Evolutionary conservation across 1,140 invertebrate genomes (phyloP).

Genomic region (Trichonephila clavipes): DNA sequence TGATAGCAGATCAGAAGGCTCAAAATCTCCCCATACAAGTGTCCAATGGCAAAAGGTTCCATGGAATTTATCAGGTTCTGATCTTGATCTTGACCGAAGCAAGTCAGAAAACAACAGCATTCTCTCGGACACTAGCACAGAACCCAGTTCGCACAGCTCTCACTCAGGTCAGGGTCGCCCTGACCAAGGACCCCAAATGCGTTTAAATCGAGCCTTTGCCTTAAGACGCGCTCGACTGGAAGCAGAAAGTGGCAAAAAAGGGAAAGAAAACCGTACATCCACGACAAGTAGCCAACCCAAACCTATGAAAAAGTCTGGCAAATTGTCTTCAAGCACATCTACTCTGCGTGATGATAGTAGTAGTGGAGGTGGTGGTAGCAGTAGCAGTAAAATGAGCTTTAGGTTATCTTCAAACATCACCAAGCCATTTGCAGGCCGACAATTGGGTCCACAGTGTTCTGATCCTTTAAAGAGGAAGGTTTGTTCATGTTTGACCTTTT

Average conservation of each 20-base stretch:
- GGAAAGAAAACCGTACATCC: slow-evolving; percentile 67
- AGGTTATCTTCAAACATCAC: slow-evolving; percentile 35
- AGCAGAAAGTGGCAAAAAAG: slow-evolving; percentile 76
- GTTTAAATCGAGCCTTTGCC: slow-evolving; percentile 82
- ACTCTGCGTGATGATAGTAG: slow-evolving; percentile 52
- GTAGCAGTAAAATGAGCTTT: slow-evolving; percentile 53
- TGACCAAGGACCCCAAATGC: slow-evolving; percentile 78
- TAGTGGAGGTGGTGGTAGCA: slow-evolving; percentile 55
- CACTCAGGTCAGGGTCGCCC: slow-evolving; percentile 53
- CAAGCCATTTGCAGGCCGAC: slow-evolving; percentile 48
- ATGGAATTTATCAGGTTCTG: slow-evolving; percentile 74
- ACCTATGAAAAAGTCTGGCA: slow-evolving; percentile 80
- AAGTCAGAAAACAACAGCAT: slow-evolving; percentile 73
- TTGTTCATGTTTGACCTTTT: neutral
- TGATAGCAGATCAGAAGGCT: slow-evolving; percentile 70
- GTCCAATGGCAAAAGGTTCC: slow-evolving; percentile 63
- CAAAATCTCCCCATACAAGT: slow-evolving; percentile 67
- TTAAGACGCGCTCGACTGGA: slow-evolving; percentile 81
- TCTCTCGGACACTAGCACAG: slow-evolving; percentile 71
- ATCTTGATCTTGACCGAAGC: slow-evolving; percentile 73
- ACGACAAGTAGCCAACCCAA: slow-evolving; percentile 64
- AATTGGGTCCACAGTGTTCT: slow-evolving; percentile 50
- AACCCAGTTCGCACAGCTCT: slow-evolving; percentile 75
- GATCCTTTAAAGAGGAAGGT: slow-evolving; percentile 72
- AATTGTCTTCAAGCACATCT: slow-evolving; percentile 55